Evolutionary conservation across 92 coral and sea anemone genomes (phyloP), one percentile per base, ranked within the genome.

Genomic region (Porites rus): DNA sequence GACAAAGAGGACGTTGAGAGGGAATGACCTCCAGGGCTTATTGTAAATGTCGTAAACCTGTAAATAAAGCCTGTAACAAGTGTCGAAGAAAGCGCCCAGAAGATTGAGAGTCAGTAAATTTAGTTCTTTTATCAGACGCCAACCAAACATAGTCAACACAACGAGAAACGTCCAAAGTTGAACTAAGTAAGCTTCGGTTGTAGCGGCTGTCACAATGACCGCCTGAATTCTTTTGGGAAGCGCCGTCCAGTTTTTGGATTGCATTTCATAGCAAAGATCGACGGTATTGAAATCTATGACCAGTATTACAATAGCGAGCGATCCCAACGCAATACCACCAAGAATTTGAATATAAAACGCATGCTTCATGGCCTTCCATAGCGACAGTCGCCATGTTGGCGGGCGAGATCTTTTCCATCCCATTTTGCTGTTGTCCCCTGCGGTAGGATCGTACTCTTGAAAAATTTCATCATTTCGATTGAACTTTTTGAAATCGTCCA

Each of bases 271-370:
- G 78, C 93, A 93, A 2, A 90, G 70, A 67, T 90, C 89, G 46
- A 87, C 91, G 5, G 96, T 82, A 50, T 90, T 93, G 51, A 93
- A 87, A 83, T 90, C 96, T 50, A 93, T 14, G 43, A 93, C 67
- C 8, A 83, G 76, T 3, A 93, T 65, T 10, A 74, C 31, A 10
- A 90, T 77, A 5, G 85, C 92, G 0, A 90, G 22, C 10, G 66
- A 62, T 62, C 66, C 66, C n/a, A 16, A 18, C 18, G 66, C 66
- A 7, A 14, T 7, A 14, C 24, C 66, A 4, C 66, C 66, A 14
- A 62, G 18, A 14, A 62, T 62, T 20, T 62, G 66, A 62, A 62
- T 62, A 14, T 18, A 62, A 5, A 62, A 62, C 8, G 20, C 66
- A 18, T 62, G 20, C n/a, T 11, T 62, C 66, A 62, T 62, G 66